Percentiles rank a stretch among this genome's conserved stretches.
Evolutionary conservation across 2,113 vertebrate genomes (phyloP).

Genomic region (Neolamprologus hecqui): DNA sequence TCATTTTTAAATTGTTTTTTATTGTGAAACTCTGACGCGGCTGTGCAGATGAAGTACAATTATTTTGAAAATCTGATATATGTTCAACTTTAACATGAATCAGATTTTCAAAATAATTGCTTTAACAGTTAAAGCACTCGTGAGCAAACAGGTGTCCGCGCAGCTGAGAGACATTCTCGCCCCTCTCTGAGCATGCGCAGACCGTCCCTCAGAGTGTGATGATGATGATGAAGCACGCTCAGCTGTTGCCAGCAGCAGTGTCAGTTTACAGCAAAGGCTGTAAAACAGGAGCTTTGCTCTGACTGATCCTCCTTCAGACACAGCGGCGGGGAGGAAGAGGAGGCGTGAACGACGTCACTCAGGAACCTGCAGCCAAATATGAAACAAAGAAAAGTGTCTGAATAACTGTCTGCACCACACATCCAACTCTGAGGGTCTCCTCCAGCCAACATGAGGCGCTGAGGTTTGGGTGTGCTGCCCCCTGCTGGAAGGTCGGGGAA

Average conservation of each 20-base stretch:
- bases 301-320: not conserved
- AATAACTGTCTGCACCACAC: fast-evolving
- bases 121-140: not conserved
- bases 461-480: not conserved
- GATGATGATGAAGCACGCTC: not conserved
- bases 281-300: not conserved
- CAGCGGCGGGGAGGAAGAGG: not conserved
- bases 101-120: not conserved
- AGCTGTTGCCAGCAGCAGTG: not conserved
- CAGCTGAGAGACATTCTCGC: not conserved
- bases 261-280: not conserved
- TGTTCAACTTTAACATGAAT: fast-evolving
- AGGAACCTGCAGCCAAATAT: not conserved
- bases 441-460: not conserved
- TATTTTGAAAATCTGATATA: not conserved
- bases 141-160: not conserved
- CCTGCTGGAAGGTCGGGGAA: not conserved
- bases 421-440: fast-evolving
- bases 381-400: not conserved
- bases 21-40: not conserved
- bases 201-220: not conserved
- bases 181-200: not conserved
- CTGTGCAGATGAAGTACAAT: fast-evolving
- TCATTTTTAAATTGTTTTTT: fast-evolving
- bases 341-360: fast-evolving